A percentile compares a stretch with the other conserved stretches of the same genome.
Evolutionary conservation across 1,140 invertebrate genomes (phyloP).

Genomic region (Lepidurus apus): DNA sequence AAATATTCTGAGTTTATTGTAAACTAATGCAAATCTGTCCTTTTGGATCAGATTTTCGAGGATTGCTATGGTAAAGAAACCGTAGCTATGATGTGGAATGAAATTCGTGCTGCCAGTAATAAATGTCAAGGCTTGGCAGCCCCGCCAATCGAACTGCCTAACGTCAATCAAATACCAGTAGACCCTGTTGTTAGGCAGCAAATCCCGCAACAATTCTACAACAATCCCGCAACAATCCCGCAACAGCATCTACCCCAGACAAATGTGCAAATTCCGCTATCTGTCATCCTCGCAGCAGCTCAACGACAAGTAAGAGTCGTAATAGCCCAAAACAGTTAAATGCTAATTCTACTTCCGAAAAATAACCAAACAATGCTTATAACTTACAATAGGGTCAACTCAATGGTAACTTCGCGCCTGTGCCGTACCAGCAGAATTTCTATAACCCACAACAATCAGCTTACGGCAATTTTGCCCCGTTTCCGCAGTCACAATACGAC

Average conservation of each 20-base stretch:
- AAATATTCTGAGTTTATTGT: neutral
- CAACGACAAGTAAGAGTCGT: neutral
- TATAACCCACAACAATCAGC: neutral
- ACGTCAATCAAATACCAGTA: neutral
- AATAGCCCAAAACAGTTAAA: neutral
- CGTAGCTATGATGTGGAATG: neutral
- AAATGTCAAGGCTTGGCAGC: constrained; percentile 5
- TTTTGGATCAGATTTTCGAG: constrained; percentile 24
- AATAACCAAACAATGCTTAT: neutral
- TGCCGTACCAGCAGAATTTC: neutral
- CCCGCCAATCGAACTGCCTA: neutral
- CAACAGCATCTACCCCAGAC: neutral
- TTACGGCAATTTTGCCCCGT: neutral
- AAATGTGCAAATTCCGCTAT: constrained; percentile 13
- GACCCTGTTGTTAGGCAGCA: neutral
- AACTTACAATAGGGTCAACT: neutral
- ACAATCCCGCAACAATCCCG: neutral
- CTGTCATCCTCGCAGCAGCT: constrained; percentile 2
- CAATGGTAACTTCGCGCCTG: neutral
- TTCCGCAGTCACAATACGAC: neutral
- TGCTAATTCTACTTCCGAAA: neutral
- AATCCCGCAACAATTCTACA: neutral
- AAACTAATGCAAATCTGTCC: neutral
- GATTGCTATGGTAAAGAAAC: constrained; percentile 24
- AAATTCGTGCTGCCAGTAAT: neutral